A percentile compares a stretch with the other conserved stretches of the same genome.
Conservation (phyloP, 2,797 vertebrate genomes). For the Myiotriccus ornatus region DNA sequence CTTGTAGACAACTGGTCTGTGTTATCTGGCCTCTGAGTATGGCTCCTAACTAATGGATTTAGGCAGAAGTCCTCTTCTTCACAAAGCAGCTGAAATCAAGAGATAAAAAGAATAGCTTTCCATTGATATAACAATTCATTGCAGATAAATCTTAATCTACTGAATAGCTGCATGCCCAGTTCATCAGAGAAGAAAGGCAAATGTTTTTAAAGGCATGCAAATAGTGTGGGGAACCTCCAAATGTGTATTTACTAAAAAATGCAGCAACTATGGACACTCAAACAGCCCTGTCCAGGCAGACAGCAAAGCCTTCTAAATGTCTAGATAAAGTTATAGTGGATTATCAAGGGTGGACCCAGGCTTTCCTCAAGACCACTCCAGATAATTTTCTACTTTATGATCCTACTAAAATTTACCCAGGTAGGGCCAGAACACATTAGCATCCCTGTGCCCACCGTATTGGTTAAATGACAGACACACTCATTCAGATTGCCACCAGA, state of each 20-base stretch:
- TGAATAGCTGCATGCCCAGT: background rate
- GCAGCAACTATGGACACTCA: background rate
- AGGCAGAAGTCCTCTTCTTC: background rate
- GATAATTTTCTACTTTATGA: background rate
- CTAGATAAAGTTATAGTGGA: background rate
- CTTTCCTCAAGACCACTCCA: background rate
- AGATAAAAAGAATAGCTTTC: background rate
- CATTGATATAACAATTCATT: background rate
- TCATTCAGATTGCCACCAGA: background rate
- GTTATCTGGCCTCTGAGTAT: background rate
- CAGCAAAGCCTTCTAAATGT: background rate
- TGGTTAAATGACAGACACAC: background rate
- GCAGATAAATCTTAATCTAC: background rate
- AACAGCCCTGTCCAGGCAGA: background rate
- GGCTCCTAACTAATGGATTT: accelerated
- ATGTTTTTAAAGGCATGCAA: background rate
- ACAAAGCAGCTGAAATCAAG: background rate
- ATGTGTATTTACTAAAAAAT: background rate
- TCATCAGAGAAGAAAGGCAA: background rate
- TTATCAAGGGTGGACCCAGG: background rate
- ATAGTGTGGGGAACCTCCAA: background rate
- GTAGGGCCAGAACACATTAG: background rate
- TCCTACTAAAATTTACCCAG: background rate
- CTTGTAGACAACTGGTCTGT: background rate
- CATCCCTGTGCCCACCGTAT: background rate